Conservation (phyloP, 92 coral and sea anemone species). For the Siderastrea radians region DNA sequence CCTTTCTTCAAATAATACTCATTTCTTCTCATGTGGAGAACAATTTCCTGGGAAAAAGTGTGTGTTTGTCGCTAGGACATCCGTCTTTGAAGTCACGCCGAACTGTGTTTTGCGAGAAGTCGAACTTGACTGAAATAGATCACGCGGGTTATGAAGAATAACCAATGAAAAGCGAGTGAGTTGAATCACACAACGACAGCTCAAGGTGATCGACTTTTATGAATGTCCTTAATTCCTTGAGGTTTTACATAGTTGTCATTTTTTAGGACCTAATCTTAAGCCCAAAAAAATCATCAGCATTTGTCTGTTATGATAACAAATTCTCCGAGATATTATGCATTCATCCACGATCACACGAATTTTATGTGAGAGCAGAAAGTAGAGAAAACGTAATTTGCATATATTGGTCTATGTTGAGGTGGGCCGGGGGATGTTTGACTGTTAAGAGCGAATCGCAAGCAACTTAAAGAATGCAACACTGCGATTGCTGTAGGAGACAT, state of each 20-base stretch:
- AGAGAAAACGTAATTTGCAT: no score
- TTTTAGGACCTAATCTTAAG: background rate
- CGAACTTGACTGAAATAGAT: background rate
- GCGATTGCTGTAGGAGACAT: no score
- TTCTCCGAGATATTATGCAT: no score
- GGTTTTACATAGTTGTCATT: background rate
- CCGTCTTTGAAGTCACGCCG: background rate
- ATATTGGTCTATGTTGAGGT: no score
- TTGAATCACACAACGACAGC: background rate
- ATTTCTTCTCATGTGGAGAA: background rate
- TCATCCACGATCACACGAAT: no score
- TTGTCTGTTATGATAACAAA: no score
- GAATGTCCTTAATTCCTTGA: background rate
- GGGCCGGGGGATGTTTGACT: no score
- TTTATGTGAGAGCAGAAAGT: no score
- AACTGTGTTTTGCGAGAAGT: background rate
- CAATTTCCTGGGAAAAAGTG: background rate
- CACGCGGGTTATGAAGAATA: background rate
- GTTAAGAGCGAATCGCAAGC: no score
- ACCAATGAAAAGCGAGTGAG: conserved; percentile 12
- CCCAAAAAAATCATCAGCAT: no score
- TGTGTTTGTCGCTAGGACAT: no score
- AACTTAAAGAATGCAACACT: no score
- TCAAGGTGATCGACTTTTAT: background rate
- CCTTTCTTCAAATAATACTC: background rate